These are phyloP conservation scores for Solea senegalensis DNA, from an alignment of 2,113 vertebrate genomes.

Conservation along the genomic window DNA sequence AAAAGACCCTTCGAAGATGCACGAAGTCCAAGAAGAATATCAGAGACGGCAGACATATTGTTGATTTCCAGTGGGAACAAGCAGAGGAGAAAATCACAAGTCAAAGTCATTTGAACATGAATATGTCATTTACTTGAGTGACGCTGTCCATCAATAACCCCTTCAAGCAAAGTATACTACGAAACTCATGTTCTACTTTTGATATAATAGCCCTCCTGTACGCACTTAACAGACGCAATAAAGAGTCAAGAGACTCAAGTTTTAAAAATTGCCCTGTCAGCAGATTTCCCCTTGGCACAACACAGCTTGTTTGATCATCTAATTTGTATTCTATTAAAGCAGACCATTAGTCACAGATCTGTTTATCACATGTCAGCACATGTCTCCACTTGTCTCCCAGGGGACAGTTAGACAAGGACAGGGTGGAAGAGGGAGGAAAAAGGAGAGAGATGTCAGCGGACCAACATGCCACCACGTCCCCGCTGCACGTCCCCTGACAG, in stretches of 20 bases:
- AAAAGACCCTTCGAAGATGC: not conserved
- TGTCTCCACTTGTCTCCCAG: conserved; percentile 35
- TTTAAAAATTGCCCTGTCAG: conserved; percentile 23
- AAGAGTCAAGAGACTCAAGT: conserved; percentile 5
- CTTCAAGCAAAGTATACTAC: not conserved
- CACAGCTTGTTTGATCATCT: conserved; percentile 52
- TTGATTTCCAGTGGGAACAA: not conserved
- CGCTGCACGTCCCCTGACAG: conserved; percentile 40
- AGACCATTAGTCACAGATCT: conserved; percentile 59
- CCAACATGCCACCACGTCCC: conserved; percentile 40
- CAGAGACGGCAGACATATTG: not conserved
- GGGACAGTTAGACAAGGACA: conserved; percentile 40
- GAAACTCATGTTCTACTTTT: not conserved
- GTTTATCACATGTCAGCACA: conserved; percentile 66
- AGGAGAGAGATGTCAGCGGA: conserved; percentile 47
- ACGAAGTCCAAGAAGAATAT: not conserved
- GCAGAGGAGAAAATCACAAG: not conserved
- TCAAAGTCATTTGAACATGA: conserved; percentile 33
- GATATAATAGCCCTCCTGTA: not conserved
- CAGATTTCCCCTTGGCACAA: conserved; percentile 28
- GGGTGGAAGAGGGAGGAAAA: conserved; percentile 35
- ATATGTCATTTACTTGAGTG: conserved; percentile 13
- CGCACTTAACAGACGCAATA: not conserved
- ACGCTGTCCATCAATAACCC: conserved; percentile 22
- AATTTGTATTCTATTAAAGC: conserved; percentile 63